Conservation (phyloP, 2,797 vertebrate species). For the Molothrus aeneus region DNA sequence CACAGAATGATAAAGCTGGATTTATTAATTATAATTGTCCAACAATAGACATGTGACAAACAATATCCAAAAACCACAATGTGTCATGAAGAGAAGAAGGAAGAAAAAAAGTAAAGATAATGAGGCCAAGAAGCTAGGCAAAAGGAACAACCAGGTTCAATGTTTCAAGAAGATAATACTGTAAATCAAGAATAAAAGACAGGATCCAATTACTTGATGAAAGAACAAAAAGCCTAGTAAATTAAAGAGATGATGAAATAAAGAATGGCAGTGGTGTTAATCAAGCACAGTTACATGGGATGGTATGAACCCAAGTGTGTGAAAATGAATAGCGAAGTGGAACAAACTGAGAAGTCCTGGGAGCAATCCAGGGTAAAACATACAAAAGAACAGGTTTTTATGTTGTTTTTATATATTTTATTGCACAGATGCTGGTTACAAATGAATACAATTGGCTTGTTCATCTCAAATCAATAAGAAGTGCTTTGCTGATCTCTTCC, state of each 20-base stretch:
- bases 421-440: neutral
- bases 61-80: neutral
- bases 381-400: neutral
- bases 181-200: neutral
- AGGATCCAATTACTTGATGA: neutral
- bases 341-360: neutral
- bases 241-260: neutral
- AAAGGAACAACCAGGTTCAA: neutral
- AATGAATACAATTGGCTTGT: neutral
- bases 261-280: neutral
- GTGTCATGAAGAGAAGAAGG: neutral
- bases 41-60: neutral
- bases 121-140: too few species aligned
- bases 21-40: neutral
- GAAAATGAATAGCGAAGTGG: neutral
- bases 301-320: neutral
- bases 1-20: neutral
- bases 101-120: neutral
- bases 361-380: neutral
- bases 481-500: neutral
- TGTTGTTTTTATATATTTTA: neutral
- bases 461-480: neutral
- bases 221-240: neutral
- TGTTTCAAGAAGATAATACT: neutral
- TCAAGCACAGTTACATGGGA: neutral